A percentile compares a stretch with the other conserved stretches of the same genome.
phyloP scores from a whole-genome alignment of 2,888 invertebrate genomes.

The Criorhina ranunculi region DNA sequence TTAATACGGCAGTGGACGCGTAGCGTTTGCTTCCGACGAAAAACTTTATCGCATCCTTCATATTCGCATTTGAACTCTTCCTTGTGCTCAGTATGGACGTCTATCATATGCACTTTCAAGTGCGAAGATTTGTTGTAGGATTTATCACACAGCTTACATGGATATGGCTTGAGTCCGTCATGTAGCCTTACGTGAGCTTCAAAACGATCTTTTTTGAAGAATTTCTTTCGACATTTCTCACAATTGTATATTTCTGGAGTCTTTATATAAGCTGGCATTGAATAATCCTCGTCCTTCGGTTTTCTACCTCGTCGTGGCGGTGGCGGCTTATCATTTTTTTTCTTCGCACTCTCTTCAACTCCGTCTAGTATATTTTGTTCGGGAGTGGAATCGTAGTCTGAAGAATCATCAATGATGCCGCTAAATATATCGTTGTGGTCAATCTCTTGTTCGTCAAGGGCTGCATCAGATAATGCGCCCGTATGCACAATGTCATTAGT shows the following conservation, averaged over 20 bases:
- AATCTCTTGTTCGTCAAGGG: slow-evolving; percentile 65
- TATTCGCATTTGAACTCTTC: slow-evolving; percentile 79
- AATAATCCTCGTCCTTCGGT: slow-evolving; percentile 56
- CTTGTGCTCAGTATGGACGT: slow-evolving; percentile 71
- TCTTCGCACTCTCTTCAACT: slow-evolving; percentile 55
- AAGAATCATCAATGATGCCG: slow-evolving; percentile 59
- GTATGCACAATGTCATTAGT: not conserved
- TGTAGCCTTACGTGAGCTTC: slow-evolving; percentile 58
- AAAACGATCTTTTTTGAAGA: slow-evolving; percentile 68
- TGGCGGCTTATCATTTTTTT: slow-evolving; percentile 45
- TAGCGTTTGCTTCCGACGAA: slow-evolving; percentile 82
- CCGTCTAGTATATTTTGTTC: slow-evolving; percentile 64
- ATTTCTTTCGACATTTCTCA: slow-evolving; percentile 75
- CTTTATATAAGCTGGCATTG: slow-evolving; percentile 62
- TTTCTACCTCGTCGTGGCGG: slow-evolving; percentile 53
- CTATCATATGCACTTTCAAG: slow-evolving; percentile 73
- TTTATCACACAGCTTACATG: slow-evolving; percentile 74
- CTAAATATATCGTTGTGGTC: slow-evolving; percentile 67
- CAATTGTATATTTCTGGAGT: slow-evolving; percentile 74
- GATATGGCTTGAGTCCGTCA: slow-evolving; percentile 74
- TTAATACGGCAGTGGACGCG: slow-evolving; percentile 82
- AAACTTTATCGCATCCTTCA: slow-evolving; percentile 80
- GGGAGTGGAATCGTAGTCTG: slow-evolving; percentile 58
- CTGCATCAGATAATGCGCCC: slow-evolving; percentile 1
- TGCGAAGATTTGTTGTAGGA: slow-evolving; percentile 72